phyloP scores from a whole-genome alignment of 2,888 invertebrate species.

The Cephonodes hylas region DNA sequence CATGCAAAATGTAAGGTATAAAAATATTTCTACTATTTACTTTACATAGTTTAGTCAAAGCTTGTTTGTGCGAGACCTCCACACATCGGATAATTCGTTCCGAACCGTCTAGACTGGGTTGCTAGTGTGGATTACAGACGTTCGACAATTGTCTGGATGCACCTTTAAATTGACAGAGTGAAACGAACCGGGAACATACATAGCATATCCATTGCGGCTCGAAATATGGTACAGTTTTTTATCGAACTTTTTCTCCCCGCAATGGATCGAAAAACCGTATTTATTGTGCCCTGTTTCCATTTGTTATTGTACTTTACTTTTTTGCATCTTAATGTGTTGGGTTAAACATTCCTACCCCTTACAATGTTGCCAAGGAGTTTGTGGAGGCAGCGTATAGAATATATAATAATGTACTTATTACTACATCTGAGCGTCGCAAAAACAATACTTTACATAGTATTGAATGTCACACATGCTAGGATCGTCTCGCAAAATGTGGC shows the following conservation, averaged over 20 bases:
- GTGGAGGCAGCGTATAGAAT: too few species aligned
- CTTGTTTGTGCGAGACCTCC: background rate
- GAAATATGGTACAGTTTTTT: background rate
- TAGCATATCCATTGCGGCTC: background rate
- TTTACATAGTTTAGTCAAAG: background rate
- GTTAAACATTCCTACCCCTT: background rate
- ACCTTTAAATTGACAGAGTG: background rate
- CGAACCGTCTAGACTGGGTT: background rate
- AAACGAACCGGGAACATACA: background rate
- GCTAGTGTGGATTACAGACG: background rate
- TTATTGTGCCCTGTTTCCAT: background rate
- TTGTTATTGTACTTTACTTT: background rate
- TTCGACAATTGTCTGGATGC: background rate
- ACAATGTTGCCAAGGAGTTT: background rate
- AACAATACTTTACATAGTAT: background rate
- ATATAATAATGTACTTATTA: background rate
- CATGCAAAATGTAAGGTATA: too few species aligned
- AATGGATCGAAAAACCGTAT: background rate
- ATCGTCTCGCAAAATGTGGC: background rate
- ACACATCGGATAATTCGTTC: background rate
- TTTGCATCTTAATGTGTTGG: background rate
- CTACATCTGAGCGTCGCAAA: background rate
- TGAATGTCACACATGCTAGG: background rate
- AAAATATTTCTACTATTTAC: too few species aligned
- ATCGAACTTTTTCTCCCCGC: background rate